Percentiles rank a stretch among this genome's conserved stretches.
These are phyloP conservation scores for Hyposoter dolosus DNA, from an alignment of 2,888 invertebrate species.

Conservation along the genomic window DNA sequence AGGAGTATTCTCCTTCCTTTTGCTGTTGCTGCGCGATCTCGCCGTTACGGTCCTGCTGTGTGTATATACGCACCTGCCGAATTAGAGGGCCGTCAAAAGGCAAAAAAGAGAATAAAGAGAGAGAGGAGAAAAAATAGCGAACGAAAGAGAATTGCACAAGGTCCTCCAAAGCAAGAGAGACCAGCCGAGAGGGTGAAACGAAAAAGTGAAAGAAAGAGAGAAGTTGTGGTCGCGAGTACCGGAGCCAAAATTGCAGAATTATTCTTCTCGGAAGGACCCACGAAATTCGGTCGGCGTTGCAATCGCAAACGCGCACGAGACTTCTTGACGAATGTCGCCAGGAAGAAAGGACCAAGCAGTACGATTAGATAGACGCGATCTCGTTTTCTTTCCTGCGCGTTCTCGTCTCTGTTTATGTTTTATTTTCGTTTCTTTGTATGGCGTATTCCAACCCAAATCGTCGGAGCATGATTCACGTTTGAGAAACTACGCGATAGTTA, in stretches of 20 bases:
- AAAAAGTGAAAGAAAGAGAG: conserved; percentile 27
- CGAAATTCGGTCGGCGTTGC: conserved; percentile 46
- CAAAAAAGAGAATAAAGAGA: neutral
- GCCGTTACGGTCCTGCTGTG: conserved; percentile 53
- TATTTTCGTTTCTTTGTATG: conserved; percentile 19
- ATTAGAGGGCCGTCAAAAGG: conserved; percentile 80
- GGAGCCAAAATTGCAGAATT: conserved; percentile 76
- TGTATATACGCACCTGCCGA: conserved; percentile 64
- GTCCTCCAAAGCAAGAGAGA: neutral
- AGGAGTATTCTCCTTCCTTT: conserved; percentile 28
- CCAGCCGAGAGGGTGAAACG: neutral
- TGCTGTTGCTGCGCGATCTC: conserved; percentile 29
- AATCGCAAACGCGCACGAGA: conserved; percentile 23
- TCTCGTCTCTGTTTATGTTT: conserved; percentile 32
- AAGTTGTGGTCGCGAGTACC: conserved; percentile 50
- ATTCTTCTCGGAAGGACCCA: conserved; percentile 73
- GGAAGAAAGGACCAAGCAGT: conserved; percentile 54
- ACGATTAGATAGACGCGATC: conserved; percentile 72
- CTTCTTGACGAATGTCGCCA: conserved; percentile 69
- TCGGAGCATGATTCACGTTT: neutral
- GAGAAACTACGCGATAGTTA: neutral
- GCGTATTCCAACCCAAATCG: conserved; percentile 3
- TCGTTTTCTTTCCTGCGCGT: conserved; percentile 39
- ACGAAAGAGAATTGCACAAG: conserved; percentile 19
- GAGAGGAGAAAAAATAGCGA: neutral